These are phyloP conservation scores for Chlorops oryzae DNA, from an alignment of 1,140 invertebrate genomes.

Conservation along the genomic window DNA sequence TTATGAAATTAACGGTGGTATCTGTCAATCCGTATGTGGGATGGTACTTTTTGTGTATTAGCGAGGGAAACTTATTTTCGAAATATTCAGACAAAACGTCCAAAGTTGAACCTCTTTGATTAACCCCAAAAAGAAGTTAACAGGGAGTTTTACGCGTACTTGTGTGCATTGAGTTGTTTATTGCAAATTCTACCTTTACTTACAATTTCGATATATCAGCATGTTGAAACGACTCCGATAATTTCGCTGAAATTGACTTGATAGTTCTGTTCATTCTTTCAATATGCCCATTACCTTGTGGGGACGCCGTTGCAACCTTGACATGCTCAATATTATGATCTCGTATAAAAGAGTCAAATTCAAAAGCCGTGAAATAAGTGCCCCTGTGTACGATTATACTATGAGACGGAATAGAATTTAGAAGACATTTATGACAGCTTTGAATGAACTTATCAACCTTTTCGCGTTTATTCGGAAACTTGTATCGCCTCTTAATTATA, in stretches of 20 bases:
- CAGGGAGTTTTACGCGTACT: constrained; percentile 3
- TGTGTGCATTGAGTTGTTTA: constrained; percentile 4
- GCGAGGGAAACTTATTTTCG: no score
- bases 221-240: no score
- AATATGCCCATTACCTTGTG: constrained; percentile 1
- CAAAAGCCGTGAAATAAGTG: not conserved
- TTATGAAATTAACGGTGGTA: not conserved
- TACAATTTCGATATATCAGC: constrained; percentile 1
- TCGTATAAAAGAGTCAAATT: not conserved
- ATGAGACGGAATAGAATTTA: no score
- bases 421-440: no score
- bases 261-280: constrained; percentile 4
- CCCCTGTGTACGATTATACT: not conserved
- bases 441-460: no score
- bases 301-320: not conserved
- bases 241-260: constrained; percentile 5
- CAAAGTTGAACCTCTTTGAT: no score
- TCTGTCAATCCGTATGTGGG: no score
- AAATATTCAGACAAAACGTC: no score
- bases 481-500: no score
- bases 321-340: constrained; percentile 5
- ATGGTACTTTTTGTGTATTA: no score
- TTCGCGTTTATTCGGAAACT: no score
- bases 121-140: no score
- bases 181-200: constrained; percentile 5